Percentiles rank a stretch among this genome's conserved stretches.
Conservation (phyloP, 2,888 invertebrate species). For the Cryptus armator region DNA sequence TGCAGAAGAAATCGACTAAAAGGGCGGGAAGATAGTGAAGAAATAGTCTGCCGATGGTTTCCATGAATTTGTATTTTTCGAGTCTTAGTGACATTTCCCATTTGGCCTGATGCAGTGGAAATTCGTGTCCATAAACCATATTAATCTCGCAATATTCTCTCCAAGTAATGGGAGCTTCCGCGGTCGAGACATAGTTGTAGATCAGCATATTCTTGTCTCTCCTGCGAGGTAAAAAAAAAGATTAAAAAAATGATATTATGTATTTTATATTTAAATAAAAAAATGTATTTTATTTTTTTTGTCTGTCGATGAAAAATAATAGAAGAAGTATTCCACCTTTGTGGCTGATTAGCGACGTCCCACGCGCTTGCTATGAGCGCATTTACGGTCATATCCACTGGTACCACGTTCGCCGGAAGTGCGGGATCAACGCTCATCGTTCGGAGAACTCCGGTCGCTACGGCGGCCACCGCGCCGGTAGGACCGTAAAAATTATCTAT, state of each 20-base stretch:
- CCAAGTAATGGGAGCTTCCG: conserved; percentile 93
- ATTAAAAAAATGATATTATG: too few relatives aligned
- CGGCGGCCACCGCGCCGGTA: conserved; percentile 88
- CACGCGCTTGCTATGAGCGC: conserved; percentile 89
- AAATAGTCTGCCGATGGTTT: conserved; percentile 87
- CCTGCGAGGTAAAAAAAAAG: conserved; percentile 65
- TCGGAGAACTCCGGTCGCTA: conserved; percentile 89
- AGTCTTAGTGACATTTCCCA: conserved; percentile 84
- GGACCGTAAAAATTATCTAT: conserved; percentile 93
- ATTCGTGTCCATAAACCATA: conserved; percentile 85
- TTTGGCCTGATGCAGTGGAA: conserved; percentile 86
- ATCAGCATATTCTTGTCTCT: conserved; percentile 87
- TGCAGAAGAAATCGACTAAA: conserved; percentile 88
- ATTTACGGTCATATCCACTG: conserved; percentile 91
- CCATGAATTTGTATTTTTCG: conserved; percentile 86
- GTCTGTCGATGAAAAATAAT: neutral
- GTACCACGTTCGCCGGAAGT: conserved; percentile 90
- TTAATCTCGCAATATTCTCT: conserved; percentile 87
- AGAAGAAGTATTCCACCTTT: conserved; percentile 72
- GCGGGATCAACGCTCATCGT: conserved; percentile 88
- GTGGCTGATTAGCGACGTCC: conserved; percentile 84
- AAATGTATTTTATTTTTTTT: neutral
- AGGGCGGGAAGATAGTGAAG: conserved; percentile 91
- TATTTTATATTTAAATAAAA: too few relatives aligned
- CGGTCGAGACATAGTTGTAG: conserved; percentile 95